These are phyloP conservation scores for Diadumene lineata DNA, from an alignment of 92 coral and sea anemone species.

Conservation along the genomic window DNA sequence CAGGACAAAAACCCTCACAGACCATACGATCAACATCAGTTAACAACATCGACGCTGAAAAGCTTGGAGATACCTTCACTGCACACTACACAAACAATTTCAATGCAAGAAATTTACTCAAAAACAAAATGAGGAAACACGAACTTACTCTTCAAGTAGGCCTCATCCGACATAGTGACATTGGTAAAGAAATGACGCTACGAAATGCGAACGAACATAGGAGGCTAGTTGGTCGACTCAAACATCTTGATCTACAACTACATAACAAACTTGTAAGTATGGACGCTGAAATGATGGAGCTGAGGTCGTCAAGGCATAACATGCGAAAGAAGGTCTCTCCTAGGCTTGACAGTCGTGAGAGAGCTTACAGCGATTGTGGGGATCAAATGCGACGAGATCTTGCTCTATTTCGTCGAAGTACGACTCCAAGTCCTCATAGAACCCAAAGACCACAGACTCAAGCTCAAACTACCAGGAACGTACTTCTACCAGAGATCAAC, in stretches of 20 bases:
- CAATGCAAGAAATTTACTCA: too few species aligned
- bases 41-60: too few species aligned
- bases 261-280: constrained; percentile 76
- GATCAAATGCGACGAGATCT: neutral
- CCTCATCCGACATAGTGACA: constrained; percentile 54
- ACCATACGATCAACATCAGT: too few species aligned
- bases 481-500: constrained; percentile 55
- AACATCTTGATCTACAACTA: constrained; percentile 69
- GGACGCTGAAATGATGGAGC: constrained; percentile 82
- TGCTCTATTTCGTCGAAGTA: neutral
- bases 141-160: constrained; percentile 23
- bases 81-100: too few species aligned
- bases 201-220: constrained; percentile 84
- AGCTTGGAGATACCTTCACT: too few species aligned
- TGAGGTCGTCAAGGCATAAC: constrained; percentile 46
- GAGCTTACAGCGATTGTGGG: constrained; percentile 14
- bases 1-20: too few species aligned
- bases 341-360: constrained; percentile 2
- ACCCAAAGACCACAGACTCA: neutral
- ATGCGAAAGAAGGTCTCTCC: neutral
- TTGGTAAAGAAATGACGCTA: constrained; percentile 68
- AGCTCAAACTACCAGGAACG: neutral
- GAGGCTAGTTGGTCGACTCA: constrained; percentile 66
- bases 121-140: constrained; percentile 26
- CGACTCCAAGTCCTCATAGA: too few species aligned